Evolutionary conservation across 2,888 invertebrate species (phyloP).

Genomic region (Aphidoletes aphidimyza): DNA sequence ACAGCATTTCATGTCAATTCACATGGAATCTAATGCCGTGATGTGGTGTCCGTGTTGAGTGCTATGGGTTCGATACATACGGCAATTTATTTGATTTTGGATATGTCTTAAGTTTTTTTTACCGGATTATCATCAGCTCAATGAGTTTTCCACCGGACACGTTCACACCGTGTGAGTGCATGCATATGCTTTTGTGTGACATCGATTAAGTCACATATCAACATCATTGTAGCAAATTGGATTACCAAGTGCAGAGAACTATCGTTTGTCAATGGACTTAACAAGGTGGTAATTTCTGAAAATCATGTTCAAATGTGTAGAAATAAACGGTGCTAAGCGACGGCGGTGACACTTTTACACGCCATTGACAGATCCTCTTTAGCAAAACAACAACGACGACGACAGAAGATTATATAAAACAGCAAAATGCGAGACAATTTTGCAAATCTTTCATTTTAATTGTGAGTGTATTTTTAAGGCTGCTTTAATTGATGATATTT

Average conservation of each 20-base stretch:
- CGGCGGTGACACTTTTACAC: background rate
- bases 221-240: slow-evolving; percentile 49
- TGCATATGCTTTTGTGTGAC: background rate
- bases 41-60: too few relatives aligned
- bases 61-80: too few relatives aligned
- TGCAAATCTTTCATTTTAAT: background rate
- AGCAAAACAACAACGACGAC: background rate
- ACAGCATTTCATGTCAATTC: background rate
- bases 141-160: background rate
- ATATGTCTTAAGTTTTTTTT: slow-evolving; percentile 46
- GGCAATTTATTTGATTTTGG: slow-evolving; percentile 36
- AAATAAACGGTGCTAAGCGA: background rate
- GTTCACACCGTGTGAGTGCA: background rate
- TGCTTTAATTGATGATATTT: slow-evolving; percentile 33
- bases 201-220: slow-evolving; percentile 46
- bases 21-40: background rate
- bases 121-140: slow-evolving; percentile 47
- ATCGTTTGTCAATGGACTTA: background rate
- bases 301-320: slow-evolving; percentile 6
- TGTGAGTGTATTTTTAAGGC: too few relatives aligned
- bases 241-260: slow-evolving; percentile 33
- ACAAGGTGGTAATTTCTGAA: background rate
- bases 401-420: background rate
- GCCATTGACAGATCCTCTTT: background rate
- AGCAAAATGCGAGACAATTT: too few relatives aligned